phyloP scores from a whole-genome alignment of 2,113 vertebrate species.

The Indicator maculatus region DNA sequence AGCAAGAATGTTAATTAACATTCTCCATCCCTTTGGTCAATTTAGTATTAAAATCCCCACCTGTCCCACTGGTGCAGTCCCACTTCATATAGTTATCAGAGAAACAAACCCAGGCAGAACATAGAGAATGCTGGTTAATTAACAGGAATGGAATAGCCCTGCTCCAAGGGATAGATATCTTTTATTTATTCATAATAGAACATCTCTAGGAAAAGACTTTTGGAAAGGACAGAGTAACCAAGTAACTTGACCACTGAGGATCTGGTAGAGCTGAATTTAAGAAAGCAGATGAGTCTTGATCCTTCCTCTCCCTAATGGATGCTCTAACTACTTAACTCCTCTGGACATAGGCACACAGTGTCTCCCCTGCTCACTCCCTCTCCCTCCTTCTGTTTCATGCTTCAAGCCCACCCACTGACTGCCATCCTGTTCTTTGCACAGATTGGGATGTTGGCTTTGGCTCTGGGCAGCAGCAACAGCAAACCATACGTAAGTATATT shows the following conservation, averaged over 20 bases:
- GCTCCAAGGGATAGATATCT: background rate
- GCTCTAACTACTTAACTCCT: background rate
- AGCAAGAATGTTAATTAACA: background rate
- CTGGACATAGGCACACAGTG: background rate
- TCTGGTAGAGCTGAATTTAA: background rate
- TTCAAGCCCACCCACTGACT: background rate
- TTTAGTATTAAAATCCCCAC: background rate
- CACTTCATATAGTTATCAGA: background rate
- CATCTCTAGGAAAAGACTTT: background rate
- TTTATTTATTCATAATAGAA: background rate
- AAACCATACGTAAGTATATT: background rate
- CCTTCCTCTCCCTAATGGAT: background rate
- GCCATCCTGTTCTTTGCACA: background rate
- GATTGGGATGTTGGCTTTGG: constrained; percentile 13
- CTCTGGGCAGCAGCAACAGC: background rate
- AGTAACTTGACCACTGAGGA: background rate
- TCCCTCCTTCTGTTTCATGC: background rate
- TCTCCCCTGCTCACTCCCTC: background rate
- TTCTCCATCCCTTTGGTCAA: background rate
- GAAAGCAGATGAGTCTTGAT: background rate
- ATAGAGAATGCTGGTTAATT: background rate
- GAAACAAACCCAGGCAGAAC: background rate
- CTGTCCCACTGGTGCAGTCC: background rate
- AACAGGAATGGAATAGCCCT: background rate
- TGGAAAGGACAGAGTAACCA: background rate